Evolutionary conservation across 2,113 vertebrate species (phyloP), one percentile per base, ranked within the genome.

Genomic region (Pterocles gutturalis): DNA sequence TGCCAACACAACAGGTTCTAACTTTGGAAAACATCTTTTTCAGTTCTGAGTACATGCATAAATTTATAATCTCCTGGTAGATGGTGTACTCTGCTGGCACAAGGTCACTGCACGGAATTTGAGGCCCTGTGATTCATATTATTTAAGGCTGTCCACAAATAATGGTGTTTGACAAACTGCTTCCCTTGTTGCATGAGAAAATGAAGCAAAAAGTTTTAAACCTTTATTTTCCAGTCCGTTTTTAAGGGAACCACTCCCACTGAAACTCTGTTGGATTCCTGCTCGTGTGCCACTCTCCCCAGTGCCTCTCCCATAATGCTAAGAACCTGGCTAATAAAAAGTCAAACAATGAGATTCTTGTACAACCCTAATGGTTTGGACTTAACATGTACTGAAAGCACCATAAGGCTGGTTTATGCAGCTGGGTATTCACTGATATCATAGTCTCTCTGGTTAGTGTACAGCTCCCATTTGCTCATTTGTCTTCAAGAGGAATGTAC

Each of bases 1-100:
- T 94, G 95, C 91, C 93, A 97, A 96, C 91, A 96, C 89, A 96
- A 96, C 95, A 96, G 93, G 94, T 91, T 95, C 93, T 91, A 78
- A 96, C 91, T 97, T 83, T 45, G 91, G 91, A 96, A 97, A 97
- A 92, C 94, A 97, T 43, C 77, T 71, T 89, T 84, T 91, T 69
- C 72, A 78, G 57, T 67, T 95, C 87, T 79, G 87, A 94, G 45
- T 80, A 92, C 53, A 62, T 55, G 31, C 77, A 91, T 87, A 48
- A 70, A 95, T 93, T 95, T 71, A 89, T 64, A 51, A 45, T 82
- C 73, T 87, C 45, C 55, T 79, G 60, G 69, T n/a, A 91, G 77
- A 61, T 57, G 53, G 57, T 60, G n/a, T 43, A 46, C 48, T 87
- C 65, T 64, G 69, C 53, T 82, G 75, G 55, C 51, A 90, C 33